These are phyloP conservation scores for Rhombomys opimus DNA, from an alignment of 2,113 vertebrate genomes.

Conservation along the genomic window DNA sequence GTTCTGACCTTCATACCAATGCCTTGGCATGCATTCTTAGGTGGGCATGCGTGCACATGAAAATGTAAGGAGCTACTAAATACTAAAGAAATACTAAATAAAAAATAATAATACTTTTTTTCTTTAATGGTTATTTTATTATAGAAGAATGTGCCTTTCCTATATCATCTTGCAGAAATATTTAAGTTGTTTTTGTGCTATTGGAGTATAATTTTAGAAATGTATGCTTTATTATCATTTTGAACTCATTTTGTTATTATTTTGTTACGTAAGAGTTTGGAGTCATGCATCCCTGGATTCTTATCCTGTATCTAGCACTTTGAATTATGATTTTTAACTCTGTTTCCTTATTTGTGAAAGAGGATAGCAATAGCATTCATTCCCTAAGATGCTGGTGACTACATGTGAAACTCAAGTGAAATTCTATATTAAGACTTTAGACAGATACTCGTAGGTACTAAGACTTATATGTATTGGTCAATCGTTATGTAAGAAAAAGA, in stretches of 20 bases:
- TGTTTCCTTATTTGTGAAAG: not conserved
- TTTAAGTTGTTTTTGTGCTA: constrained; percentile 7
- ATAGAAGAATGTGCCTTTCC: not conserved
- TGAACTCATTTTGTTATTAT: constrained; percentile 3
- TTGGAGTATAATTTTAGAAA: constrained; percentile 41
- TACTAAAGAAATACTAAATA: not conserved
- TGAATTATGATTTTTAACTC: not conserved
- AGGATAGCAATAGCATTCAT: not conserved
- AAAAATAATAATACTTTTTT: not conserved
- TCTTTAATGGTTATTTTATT: not conserved
- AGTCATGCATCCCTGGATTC: not conserved
- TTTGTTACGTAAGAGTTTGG: constrained; percentile 14
- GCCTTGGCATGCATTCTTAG: not conserved
- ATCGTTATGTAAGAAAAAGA: not conserved
- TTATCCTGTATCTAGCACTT: not conserved
- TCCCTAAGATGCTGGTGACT: not conserved
- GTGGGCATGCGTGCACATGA: not conserved
- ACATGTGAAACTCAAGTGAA: not conserved
- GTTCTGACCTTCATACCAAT: not conserved
- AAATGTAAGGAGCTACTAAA: not conserved
- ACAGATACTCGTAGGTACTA: not conserved
- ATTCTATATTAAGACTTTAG: not conserved
- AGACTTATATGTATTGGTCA: not conserved
- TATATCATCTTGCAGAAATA: constrained; percentile 3
- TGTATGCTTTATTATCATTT: not conserved